Evolutionary conservation across 2,113 vertebrate species (phyloP).

Genomic region (Leucosticte australis): DNA sequence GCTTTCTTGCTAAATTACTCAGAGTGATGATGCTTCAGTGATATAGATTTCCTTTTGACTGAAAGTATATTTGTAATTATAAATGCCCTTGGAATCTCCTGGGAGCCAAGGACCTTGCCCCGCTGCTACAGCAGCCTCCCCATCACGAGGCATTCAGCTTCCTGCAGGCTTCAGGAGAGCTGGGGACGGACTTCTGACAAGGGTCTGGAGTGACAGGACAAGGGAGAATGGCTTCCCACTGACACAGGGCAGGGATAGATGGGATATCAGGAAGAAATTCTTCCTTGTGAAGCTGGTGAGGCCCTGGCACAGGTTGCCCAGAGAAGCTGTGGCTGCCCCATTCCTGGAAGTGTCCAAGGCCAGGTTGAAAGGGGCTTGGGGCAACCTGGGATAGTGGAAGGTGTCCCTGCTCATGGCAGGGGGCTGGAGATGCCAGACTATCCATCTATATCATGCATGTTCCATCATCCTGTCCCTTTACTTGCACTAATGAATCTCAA

Average conservation of each 20-base stretch:
- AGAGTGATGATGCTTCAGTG: background rate
- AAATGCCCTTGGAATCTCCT: background rate
- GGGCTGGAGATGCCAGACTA: background rate
- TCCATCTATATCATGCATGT: accelerated
- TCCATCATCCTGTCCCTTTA: background rate
- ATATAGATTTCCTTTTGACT: background rate
- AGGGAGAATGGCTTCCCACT: background rate
- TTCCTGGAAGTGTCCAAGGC: background rate
- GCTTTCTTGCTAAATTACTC: background rate
- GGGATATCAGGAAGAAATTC: background rate
- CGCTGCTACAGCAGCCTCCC: background rate
- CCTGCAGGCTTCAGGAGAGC: background rate
- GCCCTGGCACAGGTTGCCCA: background rate
- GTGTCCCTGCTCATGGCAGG: background rate
- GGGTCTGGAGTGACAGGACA: background rate
- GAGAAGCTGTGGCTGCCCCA: background rate
- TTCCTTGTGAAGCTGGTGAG: background rate
- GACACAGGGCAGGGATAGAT: background rate
- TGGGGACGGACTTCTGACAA: background rate
- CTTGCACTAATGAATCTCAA: background rate
- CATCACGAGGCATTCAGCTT: background rate
- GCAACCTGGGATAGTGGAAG: background rate
- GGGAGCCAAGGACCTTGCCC: background rate
- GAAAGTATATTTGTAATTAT: background rate
- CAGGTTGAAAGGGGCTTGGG: accelerated